A percentile compares a stretch with the other conserved stretches of the same genome.
Evolutionary conservation across 1,140 invertebrate genomes (phyloP).

Genomic region (Berghia stephanieae): DNA sequence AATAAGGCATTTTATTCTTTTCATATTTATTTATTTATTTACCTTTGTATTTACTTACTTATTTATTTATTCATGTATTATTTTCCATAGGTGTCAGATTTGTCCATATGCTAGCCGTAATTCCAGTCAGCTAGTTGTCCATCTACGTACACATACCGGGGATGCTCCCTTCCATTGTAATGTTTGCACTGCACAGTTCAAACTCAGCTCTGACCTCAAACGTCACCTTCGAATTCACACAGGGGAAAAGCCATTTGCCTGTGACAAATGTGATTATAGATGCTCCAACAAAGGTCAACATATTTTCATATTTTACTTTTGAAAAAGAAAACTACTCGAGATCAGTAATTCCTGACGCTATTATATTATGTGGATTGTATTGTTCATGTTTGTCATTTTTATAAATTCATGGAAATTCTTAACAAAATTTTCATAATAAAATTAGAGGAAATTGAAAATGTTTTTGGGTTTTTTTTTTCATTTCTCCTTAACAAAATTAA

Average conservation of each 20-base stretch:
- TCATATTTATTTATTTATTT: background rate
- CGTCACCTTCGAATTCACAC: constrained; percentile 84
- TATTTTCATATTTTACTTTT: too few species aligned
- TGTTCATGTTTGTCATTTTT: background rate
- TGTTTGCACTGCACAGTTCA: constrained; percentile 71
- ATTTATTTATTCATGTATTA: constrained; percentile 12
- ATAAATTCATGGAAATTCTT: background rate
- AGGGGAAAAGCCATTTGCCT: constrained; percentile 84
- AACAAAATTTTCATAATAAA: background rate
- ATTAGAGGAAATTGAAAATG: background rate
- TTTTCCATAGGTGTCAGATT: constrained; percentile 66
- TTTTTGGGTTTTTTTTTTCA: background rate
- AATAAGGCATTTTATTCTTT: background rate
- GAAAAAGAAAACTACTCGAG: too few species aligned
- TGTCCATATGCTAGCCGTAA: constrained; percentile 67
- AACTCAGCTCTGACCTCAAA: constrained; percentile 72
- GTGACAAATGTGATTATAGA: constrained; percentile 70
- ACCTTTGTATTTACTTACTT: background rate
- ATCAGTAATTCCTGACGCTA: background rate
- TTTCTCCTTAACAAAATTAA: too few species aligned
- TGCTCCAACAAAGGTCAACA: constrained; percentile 58
- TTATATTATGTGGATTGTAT: background rate
- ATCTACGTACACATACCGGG: constrained; percentile 75
- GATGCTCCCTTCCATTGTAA: constrained; percentile 75
- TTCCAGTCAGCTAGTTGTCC: constrained; percentile 70